Base-by-base conservation (phyloP, 2,113 vertebrate genomes). In the Syngnathus typhle region DNA sequence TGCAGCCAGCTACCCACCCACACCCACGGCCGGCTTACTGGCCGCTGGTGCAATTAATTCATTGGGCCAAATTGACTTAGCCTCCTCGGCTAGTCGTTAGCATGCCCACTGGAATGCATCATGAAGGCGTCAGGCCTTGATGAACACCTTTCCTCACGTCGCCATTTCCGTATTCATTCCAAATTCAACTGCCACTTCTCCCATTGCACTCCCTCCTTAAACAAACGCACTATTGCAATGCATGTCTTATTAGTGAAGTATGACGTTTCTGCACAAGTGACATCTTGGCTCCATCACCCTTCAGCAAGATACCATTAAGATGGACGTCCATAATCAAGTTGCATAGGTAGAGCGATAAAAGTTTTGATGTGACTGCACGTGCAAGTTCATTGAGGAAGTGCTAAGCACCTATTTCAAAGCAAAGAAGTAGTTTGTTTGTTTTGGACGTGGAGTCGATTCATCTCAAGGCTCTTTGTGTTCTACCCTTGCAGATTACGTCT, bases 401-500 rank as follows among this genome's bases (percentile, higher is more conserved):
- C 27, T 32, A 32, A 32, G 27, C 27, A 32, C 27, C 27, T 3
- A 32, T 32, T 32, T 32, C 27, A 27, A 27, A 27, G 27, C 27
- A 27, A 27, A 32, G 27, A 3, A 32, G 27, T 32, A 3, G 27
- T 32, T 32, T 32, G 27, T 32, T 32, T 32, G 27, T 32, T 32
- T 32, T 32, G 27, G 27, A 32, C 27, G 27, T 32, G 27, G 3
- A 32, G 27, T 32, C 27, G 3, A 32, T 32, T 32, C 27, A 32
- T 32, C 27, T 32, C 27, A 32, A 32, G 27, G 27, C 27, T 32
- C 27, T 32, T 32, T 32, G 27, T 36, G 16, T 52, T 51, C 83
- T 62, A 69, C 44, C 12, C 4, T 92, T 93, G 10, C 92, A 99
- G 96, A 99, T 94, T 99, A 99, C 80, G 97, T 99, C 71, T 99